Conservation (phyloP, 1,140 invertebrate genomes). For the Acyrthosiphon pisum region DNA sequence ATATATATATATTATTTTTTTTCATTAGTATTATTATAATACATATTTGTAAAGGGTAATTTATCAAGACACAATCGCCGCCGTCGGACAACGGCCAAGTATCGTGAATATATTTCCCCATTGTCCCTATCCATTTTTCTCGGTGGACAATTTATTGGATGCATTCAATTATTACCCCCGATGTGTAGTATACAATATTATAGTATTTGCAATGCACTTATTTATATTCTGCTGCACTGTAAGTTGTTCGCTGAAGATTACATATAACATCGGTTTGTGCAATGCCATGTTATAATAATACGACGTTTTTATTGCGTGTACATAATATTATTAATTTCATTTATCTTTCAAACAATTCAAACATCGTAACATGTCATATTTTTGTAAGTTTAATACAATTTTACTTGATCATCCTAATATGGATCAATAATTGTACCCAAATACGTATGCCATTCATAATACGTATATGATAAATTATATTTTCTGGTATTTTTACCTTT, state of each 20-base stretch:
- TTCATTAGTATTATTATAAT: conserved; percentile 17
- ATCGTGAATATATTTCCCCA: conserved; percentile 20
- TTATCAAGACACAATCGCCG: conserved; percentile 46
- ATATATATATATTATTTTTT: background rate
- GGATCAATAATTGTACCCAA: background rate
- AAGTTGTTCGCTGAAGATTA: background rate
- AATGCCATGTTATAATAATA: background rate
- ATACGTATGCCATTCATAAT: background rate
- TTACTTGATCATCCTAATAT: background rate
- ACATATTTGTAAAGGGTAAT: conserved; percentile 31
- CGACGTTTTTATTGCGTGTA: background rate
- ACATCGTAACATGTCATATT: background rate
- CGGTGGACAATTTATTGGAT: conserved; percentile 26
- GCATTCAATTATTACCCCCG: conserved; percentile 46
- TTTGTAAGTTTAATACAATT: background rate
- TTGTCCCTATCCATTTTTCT: conserved; percentile 7
- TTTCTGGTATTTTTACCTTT: background rate
- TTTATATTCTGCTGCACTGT: background rate
- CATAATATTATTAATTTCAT: background rate
- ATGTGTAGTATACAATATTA: background rate
- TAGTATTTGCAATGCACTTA: background rate
- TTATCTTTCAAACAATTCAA: background rate
- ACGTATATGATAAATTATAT: background rate
- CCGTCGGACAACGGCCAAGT: conserved; percentile 10
- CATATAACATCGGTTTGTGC: background rate